Evolutionary conservation across 2,113 vertebrate genomes (phyloP).

Genomic region (Urocolius indicus): DNA sequence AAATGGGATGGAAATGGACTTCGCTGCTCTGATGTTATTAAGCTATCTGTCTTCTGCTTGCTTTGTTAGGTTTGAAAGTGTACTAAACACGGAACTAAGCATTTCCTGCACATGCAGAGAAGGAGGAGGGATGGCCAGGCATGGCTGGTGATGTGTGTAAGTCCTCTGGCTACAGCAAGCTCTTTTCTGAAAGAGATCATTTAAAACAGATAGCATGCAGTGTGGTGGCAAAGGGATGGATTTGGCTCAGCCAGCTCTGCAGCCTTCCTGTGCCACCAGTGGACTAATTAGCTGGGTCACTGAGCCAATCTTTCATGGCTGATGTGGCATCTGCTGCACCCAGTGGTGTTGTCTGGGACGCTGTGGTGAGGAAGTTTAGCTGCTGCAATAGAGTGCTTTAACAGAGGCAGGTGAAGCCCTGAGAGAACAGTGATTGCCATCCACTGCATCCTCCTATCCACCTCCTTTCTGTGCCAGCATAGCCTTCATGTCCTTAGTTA

Average conservation of each 20-base stretch:
- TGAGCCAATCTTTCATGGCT: neutral
- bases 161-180: neutral
- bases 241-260: neutral
- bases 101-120: neutral
- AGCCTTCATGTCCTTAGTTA: neutral
- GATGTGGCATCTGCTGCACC: neutral
- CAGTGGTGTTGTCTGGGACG: rapidly evolving
- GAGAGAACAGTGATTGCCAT: neutral
- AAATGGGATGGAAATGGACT: neutral
- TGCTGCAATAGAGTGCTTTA: neutral
- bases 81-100: neutral
- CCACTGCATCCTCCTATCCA: neutral
- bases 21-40: conserved; percentile 6
- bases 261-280: neutral
- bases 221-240: neutral
- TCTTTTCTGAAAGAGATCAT: neutral
- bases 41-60: neutral
- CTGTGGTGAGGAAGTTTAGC: neutral
- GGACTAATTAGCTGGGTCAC: neutral
- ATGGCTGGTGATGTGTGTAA: neutral
- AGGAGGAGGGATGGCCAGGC: neutral
- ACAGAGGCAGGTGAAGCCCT: neutral
- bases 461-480: neutral
- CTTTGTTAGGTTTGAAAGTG: neutral
- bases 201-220: neutral